These are phyloP conservation scores for Noctuana brunneofusca DNA, from an alignment of 2,888 invertebrate genomes.

Conservation along the genomic window DNA sequence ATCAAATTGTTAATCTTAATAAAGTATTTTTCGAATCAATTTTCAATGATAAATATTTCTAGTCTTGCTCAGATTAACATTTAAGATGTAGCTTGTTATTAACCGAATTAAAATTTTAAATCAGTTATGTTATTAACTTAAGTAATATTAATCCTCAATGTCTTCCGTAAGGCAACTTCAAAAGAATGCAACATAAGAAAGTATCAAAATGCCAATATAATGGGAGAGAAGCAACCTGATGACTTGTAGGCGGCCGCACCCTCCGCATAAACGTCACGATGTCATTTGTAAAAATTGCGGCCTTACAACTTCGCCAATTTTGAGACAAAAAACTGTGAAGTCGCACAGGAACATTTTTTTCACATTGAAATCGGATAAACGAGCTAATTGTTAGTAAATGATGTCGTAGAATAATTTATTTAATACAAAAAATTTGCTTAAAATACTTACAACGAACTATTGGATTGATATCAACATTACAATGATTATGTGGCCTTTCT, in stretches of 20 bases:
- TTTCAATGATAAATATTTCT: no score
- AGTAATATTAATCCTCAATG: not conserved
- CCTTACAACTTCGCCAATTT: constrained; percentile 78
- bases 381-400: no score
- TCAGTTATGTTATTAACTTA: not conserved
- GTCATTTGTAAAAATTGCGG: constrained; percentile 83
- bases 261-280: constrained; percentile 80
- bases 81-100: no score
- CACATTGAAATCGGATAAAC: not conserved
- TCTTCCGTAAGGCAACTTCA: constrained; percentile 19
- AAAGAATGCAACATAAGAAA: constrained; percentile 28
- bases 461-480: no score
- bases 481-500: no score
- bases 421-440: no score
- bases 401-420: no score
- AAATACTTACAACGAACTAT: no score
- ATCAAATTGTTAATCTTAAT: no score
- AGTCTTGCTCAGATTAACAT: no score
- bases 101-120: no score
- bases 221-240: constrained; percentile 81
- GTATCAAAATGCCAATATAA: constrained; percentile 64
- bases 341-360: constrained; percentile 24
- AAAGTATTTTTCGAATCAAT: no score
- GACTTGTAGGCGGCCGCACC: constrained; percentile 78
- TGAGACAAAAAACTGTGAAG: constrained; percentile 58